phyloP scores from a whole-genome alignment of 1,140 invertebrate genomes.

The Chrysomallon squamiferum region DNA sequence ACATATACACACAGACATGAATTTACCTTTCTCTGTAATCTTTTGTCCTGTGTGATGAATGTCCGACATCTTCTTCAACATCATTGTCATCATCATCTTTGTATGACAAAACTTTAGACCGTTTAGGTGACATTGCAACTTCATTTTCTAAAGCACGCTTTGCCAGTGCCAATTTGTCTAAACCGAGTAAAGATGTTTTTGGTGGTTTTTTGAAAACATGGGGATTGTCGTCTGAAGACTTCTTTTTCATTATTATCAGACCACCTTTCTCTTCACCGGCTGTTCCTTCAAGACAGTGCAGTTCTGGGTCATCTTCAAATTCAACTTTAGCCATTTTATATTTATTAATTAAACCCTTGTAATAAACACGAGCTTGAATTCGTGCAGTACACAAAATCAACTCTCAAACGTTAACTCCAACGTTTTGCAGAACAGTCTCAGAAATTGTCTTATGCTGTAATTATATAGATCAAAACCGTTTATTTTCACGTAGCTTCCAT shows the following conservation, averaged over 20 bases:
- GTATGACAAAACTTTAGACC: slow-evolving; percentile 58
- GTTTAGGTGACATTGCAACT: slow-evolving; percentile 59
- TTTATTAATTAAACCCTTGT: background rate
- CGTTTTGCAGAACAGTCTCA: too few relatives aligned
- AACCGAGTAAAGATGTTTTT: slow-evolving; percentile 77
- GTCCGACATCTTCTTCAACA: slow-evolving; percentile 23
- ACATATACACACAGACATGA: too few relatives aligned
- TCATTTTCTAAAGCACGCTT: slow-evolving; percentile 68
- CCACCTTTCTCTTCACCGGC: slow-evolving; percentile 77
- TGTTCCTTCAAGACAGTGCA: slow-evolving; percentile 86
- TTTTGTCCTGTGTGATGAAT: background rate
- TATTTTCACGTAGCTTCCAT: too few relatives aligned
- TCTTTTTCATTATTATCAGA: slow-evolving; percentile 80
- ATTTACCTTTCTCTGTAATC: slow-evolving; percentile 12
- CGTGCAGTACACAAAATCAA: background rate
- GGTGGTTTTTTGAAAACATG: slow-evolving; percentile 75
- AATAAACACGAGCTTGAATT: background rate
- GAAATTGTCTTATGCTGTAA: too few relatives aligned
- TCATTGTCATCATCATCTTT: slow-evolving; percentile 70
- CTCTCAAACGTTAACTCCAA: background rate
- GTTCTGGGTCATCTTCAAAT: slow-evolving; percentile 42
- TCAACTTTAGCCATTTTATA: slow-evolving; percentile 27
- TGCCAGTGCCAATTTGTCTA: slow-evolving; percentile 81
- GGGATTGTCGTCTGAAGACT: slow-evolving; percentile 66
- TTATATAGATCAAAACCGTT: too few relatives aligned